Base-by-base conservation (phyloP, 2,113 vertebrate genomes). In the Ophthalmolycus amberensis region DNA sequence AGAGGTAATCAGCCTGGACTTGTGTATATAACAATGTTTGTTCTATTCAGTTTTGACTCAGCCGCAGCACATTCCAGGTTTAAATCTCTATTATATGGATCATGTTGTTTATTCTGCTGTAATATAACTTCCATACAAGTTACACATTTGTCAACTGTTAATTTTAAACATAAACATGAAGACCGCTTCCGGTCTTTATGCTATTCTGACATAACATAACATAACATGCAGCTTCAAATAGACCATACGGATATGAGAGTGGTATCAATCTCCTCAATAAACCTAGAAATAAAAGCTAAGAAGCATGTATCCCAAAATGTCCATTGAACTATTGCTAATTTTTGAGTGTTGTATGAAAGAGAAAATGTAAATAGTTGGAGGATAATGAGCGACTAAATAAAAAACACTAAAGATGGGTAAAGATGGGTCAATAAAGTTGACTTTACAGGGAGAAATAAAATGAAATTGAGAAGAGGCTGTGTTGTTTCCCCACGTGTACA, bases 401-500 rank as follows among this genome's bases (percentile, higher is more conserved):
- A 76, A 58, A n/a, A 3, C 40, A 56, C 46, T 15, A 65, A 56
- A 56, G 52, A 54, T 9, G 9, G 29, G 38, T 52, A 70, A 71
- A 42, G 50, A 62, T 59, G n/a, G 25, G 29, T 72, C 32, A 40
- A n/a, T 70, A 29, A 40, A 42, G 12, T 9, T 52, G 6, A 34
- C 64, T 50, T 79, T 66, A 54, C 6, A 48, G 22, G 15, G 42
- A 76, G 20, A 60, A 68, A 70, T 65, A 62, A 64, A 75, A 71
- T 3, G 3, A 70, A 70, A 82, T 75, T 40, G 68, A 78, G 59
- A 25, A 22, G 64, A 74, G 65, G 34, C 22, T 5, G 29, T 42
- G 54, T 70, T 83, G 65, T 50, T 75, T 79, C 18, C 68, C 58
- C 46, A 11, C 27, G 25, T 11, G 56, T 54, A 0, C 37, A 63